Conservation (phyloP, 2,797 vertebrate genomes). For the Poecilia wingei region DNA sequence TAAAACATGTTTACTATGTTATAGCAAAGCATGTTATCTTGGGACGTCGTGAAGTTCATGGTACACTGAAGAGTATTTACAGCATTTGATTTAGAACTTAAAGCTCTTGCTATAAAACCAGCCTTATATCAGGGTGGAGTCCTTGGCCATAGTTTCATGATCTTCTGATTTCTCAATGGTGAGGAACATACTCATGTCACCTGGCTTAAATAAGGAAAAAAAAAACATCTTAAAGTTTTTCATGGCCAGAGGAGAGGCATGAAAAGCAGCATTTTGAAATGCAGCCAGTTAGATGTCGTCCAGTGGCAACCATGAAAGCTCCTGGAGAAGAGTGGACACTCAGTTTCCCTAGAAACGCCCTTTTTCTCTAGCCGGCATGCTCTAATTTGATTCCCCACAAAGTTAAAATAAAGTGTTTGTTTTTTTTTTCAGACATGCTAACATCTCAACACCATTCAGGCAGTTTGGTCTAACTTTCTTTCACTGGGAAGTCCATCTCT, state of each 20-base stretch:
- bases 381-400: slow-evolving; percentile 41
- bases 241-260: slow-evolving; percentile 29
- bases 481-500: slow-evolving; percentile 57
- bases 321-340: slow-evolving; percentile 64
- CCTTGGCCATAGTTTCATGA: slow-evolving; percentile 62
- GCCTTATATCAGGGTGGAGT: slow-evolving; percentile 65
- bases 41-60: slow-evolving; percentile 38
- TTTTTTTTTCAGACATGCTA: too few species aligned
- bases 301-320: slow-evolving; percentile 72
- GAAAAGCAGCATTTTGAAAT: slow-evolving; percentile 65
- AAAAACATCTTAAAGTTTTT: slow-evolving; percentile 12
- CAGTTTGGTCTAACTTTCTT: slow-evolving; percentile 60
- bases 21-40: slow-evolving; percentile 39
- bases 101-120: slow-evolving; percentile 56
- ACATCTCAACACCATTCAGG: not conserved
- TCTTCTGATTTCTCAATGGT: slow-evolving; percentile 2
- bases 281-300: slow-evolving; percentile 67
- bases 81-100: slow-evolving; percentile 58
- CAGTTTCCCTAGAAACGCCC: slow-evolving; percentile 74
- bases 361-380: slow-evolving; percentile 62
- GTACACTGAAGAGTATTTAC: slow-evolving; percentile 63
- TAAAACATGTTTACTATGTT: slow-evolving; percentile 17
- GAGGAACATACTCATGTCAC: slow-evolving; percentile 9
- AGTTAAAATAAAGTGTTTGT: not conserved
- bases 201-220: slow-evolving; percentile 11